Base-by-base conservation (phyloP, 2,888 invertebrate genomes). In the Apotomis turbidana region DNA sequence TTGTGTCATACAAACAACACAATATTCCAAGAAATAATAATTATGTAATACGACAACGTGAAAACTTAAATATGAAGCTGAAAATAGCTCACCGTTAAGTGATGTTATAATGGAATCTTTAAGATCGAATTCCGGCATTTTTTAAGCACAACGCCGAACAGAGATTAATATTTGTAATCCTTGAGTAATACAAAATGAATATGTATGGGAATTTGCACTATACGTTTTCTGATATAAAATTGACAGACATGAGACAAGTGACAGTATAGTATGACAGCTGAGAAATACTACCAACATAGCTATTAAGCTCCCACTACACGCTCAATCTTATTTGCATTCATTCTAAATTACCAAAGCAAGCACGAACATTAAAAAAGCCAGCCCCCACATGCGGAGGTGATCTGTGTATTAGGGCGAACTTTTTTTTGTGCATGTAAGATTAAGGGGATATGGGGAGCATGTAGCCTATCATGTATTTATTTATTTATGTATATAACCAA, bases 21-120 rank as follows among this genome's bases (percentile, higher is more conserved):
- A 84, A 85, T 83, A 84, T 82, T 82, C 76, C 72, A 78, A 77
- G 82, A 87, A 87, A 88, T 81, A 83, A 80, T 82, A 89, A 90
- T 93, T 92, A 93, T 92, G 86, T 93, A 93, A 93, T 84, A 74
- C 76, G 70, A 75, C 66, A 71, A 75, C 74, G 76, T 76, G 78
- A 80, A 74, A 68, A 74, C 76, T 64, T 72, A 73, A 69, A 27
- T 15, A 36, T 68, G 74, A 61, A 74, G 51, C 61, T 72, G 64
- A 67, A 71, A 74, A 51, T 51, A 9, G 74, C 86, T 81, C 80
- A 93, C 93, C 91, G 74, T 87, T 90, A 1, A 93, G 77, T 49
- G 91, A 88, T 68, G 90, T 88, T 46, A 91, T 80, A 52, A 93
- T 88, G 58, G 90, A 85, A 76, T 93, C 92, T 52, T 86, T 85